Base-by-base conservation (phyloP, 2,888 invertebrate genomes). In the Rosalia funebris region DNA sequence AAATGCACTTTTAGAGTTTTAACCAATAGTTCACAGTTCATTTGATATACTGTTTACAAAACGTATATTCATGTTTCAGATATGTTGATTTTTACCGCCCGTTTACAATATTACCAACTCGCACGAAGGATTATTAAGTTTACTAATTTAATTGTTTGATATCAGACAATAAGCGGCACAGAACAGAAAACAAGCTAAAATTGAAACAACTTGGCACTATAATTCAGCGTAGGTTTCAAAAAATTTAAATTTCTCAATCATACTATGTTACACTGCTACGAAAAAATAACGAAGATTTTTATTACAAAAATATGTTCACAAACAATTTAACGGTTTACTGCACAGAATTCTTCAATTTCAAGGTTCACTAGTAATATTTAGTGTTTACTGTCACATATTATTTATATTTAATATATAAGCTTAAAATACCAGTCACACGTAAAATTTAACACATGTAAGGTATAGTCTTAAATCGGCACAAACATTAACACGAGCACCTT, bases 151-250 rank as follows among this genome's bases (percentile, higher is more conserved):
- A 62, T 67, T 65, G 62, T 63, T 63, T 58, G 61, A 32, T 64
- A 66, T 68, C 46, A 61, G 64, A 68, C 71, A 70, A 71, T 70
- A 65, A 63, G 64, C 65, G 50, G 65, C 62, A 48, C 47, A 47
- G 57, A 65, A 62, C 50, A 63, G 62, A 63, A 62, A 62, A 69
- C 63, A 66, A 63, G 69, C 72, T 72, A 72, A 71, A 72, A 70
- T 67, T 70, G 71, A 70, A 71, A 66, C 66, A 60, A 65, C 67
- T 69, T 64, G 66, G 66, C 66, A 66, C 63, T 65, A 61, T 48
- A 52, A 53, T 63, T 48, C 54, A 58, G 71, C 71, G 72, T 69
- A 68, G 72, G 69, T 57, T 68, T 62, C 45, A 39, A 58, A 65
- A 69, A 68, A 65, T 65, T 57, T 57, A 53, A 65, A 63, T 68